Evolutionary conservation across 2,113 vertebrate species (phyloP).

Genomic region (Ochotona curzoniae): DNA sequence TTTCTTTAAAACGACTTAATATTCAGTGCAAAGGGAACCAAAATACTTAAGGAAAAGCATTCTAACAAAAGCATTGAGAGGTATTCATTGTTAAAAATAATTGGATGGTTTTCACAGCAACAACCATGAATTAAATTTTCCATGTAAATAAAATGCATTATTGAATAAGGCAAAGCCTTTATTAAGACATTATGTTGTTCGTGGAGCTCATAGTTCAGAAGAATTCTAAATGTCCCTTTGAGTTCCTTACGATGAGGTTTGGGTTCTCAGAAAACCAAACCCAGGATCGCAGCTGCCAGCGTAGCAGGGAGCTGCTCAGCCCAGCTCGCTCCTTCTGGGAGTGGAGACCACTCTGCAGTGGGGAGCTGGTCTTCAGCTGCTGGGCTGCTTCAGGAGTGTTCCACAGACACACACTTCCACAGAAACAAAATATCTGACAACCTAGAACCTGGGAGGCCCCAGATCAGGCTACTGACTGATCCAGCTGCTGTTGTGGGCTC

Average conservation of each 20-base stretch:
- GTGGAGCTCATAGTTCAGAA: background rate
- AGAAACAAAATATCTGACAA: background rate
- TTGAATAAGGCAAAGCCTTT: conserved; percentile 5
- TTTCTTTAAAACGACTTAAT: background rate
- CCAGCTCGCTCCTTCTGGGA: background rate
- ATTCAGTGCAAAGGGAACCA: conserved; percentile 8
- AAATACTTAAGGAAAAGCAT: conserved; percentile 28
- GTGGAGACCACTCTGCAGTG: background rate
- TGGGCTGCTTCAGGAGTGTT: background rate
- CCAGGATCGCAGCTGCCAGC: background rate
- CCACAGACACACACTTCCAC: background rate
- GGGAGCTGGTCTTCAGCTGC: background rate
- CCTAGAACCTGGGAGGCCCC: background rate
- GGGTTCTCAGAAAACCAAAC: background rate
- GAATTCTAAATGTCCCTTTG: background rate
- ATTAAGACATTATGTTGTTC: background rate
- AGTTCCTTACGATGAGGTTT: background rate
- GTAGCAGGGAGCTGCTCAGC: too few species aligned
- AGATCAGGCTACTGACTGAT: background rate
- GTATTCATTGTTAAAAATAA: conserved; percentile 38
- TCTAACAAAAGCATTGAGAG: background rate
- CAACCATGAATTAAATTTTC: conserved; percentile 22
- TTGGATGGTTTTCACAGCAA: background rate
- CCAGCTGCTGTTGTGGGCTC: background rate
- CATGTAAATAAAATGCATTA: background rate